Base-by-base conservation (phyloP, 2,797 vertebrate species). In the Myotis myotis region DNA sequence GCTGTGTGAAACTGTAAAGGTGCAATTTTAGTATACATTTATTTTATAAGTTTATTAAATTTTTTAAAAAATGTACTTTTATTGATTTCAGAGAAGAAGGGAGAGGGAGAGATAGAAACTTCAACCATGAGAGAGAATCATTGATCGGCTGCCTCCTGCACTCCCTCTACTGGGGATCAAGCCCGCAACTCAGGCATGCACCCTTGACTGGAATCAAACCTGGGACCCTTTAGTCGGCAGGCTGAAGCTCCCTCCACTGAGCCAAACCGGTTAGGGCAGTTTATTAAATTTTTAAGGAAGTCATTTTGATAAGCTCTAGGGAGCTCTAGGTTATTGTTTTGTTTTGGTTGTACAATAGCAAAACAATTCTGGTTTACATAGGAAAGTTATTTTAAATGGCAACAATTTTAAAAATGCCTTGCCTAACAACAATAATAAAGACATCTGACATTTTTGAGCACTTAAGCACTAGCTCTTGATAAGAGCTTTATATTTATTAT, bases 241-340 rank as follows among this genome's bases (percentile, higher is more conserved):
- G 44, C 44, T 13, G 44, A 47, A 11, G 44, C 44, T 47, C 44
- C 44, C 10, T 47, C 44, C 44, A 12, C 44, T 47, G 44, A 47
- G 44, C 44, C 44, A 47, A 47, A 47, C 44, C 44, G 44, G 44
- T 47, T 47, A 47, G 41, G 41, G 41, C 41, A 44, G 9, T 44
- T 44, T 44, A 44, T 44, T 44, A 44, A 44, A 70, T 38, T 88
- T 85, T 85, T 62, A 47, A 86, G 47, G 36, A 83, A 71, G 15
- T 51, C 47, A 2, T 86, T 80, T 72, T 90, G 81, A 72, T 90
- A 36, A 64, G 28, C 36, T 74, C 33, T 78, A 19, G 25, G 41
- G 44, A 91, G 41, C 36, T 80, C 33, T 68, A 57, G 23, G 38
- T 93, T 70, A 76, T 55, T 93, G 68, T 94, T 87, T 80, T 79